Conservation (phyloP, 2,113 vertebrate genomes). For the Stegastes partitus region DNA sequence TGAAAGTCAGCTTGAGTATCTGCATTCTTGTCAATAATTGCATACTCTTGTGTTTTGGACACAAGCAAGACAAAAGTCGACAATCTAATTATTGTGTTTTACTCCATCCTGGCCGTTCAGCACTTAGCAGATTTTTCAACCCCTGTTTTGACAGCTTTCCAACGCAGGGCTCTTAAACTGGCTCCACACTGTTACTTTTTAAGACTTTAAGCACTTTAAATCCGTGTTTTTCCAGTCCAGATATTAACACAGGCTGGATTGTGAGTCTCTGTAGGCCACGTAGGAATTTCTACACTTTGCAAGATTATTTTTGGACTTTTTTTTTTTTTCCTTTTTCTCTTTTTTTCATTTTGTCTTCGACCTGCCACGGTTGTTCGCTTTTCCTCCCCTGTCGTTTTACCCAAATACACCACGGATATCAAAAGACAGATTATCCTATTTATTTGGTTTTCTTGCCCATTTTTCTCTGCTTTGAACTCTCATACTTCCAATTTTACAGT, state of each 20-base stretch:
- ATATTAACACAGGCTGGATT: slow-evolving; percentile 63
- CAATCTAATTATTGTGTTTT: slow-evolving; percentile 68
- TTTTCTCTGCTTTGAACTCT: slow-evolving; percentile 4
- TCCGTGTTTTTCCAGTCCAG: slow-evolving; percentile 63
- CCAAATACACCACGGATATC: slow-evolving; percentile 32
- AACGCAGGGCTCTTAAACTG: slow-evolving; percentile 45
- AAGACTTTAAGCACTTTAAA: slow-evolving; percentile 75
- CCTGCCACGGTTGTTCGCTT: not conserved
- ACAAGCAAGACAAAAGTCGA: slow-evolving; percentile 59
- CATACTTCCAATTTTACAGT: slow-evolving; percentile 18
- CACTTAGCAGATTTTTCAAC: slow-evolving; percentile 57
- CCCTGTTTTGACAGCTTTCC: slow-evolving; percentile 70
- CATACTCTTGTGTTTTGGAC: slow-evolving; percentile 61
- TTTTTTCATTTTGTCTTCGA: slow-evolving; percentile 10
- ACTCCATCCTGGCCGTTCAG: slow-evolving; percentile 39
- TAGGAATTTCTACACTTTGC: slow-evolving; percentile 59
- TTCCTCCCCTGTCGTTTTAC: slow-evolving; percentile 21
- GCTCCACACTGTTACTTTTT: slow-evolving; percentile 68
- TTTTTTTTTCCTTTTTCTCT: not conserved
- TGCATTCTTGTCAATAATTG: too few species aligned
- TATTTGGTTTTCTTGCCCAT: slow-evolving; percentile 14
- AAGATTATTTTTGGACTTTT: slow-evolving; percentile 65
- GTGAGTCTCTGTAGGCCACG: slow-evolving; percentile 49
- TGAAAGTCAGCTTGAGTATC: too few species aligned
- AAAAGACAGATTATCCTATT: slow-evolving; percentile 42